These are phyloP conservation scores for Oceanodroma leucorhoa DNA, from an alignment of 2,797 vertebrate species.

Conservation along the genomic window DNA sequence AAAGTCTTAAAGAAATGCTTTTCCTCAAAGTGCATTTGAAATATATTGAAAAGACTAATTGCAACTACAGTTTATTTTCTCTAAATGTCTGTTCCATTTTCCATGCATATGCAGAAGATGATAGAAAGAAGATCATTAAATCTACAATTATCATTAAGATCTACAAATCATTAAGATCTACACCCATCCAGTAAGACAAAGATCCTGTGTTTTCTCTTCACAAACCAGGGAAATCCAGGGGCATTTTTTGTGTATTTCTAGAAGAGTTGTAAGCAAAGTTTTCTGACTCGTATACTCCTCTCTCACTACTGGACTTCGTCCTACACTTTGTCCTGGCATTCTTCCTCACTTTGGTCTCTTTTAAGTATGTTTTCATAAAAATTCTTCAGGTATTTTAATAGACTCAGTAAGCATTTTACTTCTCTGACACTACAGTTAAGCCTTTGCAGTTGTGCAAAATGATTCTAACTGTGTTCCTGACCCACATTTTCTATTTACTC, in stretches of 20 bases:
- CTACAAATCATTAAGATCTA: too few species aligned
- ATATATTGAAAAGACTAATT: not conserved
- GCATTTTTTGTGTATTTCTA: not conserved
- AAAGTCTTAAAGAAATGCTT: not conserved
- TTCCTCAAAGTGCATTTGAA: not conserved
- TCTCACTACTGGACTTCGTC: not conserved
- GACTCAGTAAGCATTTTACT: not conserved
- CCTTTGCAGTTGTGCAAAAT: not conserved
- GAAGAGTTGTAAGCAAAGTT: not conserved
- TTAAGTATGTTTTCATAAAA: not conserved
- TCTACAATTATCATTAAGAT: too few species aligned
- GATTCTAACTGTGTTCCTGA: not conserved
- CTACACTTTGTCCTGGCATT: not conserved
- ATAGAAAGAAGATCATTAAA: not conserved
- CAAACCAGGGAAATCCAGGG: not conserved
- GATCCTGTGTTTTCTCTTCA: not conserved
- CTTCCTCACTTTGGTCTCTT: not conserved
- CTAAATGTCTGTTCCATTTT: not conserved
- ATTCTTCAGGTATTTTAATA: not conserved
- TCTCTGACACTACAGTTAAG: not conserved
- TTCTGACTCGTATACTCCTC: not conserved
- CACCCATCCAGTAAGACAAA: not conserved
- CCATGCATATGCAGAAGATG: not conserved
- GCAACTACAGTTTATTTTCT: not conserved
- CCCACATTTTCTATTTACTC: not conserved